Percentiles rank a stretch among this genome's conserved stretches.
Conservation (phyloP, 2,888 invertebrate species). For the Heliconius erato region DNA sequence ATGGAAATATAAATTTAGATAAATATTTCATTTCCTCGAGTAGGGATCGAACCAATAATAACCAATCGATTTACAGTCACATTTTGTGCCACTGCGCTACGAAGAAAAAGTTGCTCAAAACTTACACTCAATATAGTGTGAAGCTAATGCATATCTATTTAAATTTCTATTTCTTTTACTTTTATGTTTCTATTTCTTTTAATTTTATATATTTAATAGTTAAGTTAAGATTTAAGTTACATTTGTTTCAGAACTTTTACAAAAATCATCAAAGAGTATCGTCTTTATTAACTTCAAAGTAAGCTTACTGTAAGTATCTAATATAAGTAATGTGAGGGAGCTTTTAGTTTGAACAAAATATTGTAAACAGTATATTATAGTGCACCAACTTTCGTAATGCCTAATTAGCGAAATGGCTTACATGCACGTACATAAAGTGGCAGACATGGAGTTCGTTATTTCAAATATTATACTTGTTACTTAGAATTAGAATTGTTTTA, state of each 20-base stretch:
- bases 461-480: background rate
- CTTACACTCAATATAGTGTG: too few species aligned
- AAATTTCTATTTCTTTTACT: too few species aligned
- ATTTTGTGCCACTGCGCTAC: too few species aligned
- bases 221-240: background rate
- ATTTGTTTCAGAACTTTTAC: background rate
- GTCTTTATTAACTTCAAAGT: constrained; percentile 2
- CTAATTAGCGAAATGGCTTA: constrained; percentile 13
- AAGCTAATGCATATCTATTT: too few species aligned
- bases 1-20: too few species aligned
- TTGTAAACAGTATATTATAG: background rate
- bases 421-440: background rate
- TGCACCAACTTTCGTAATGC: background rate
- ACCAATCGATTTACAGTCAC: too few species aligned
- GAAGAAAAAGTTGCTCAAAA: too few species aligned
- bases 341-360: background rate
- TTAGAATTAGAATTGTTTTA: background rate
- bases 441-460: constrained; percentile 3
- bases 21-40: too few species aligned
- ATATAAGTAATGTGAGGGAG: constrained; percentile 1
- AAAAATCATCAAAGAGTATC: background rate
- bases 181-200: too few species aligned
- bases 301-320: background rate
- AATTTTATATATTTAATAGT: too few species aligned
- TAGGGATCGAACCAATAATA: too few species aligned